Evolutionary conservation across 1,140 invertebrate genomes (phyloP), one percentile per base, ranked within the genome.

Genomic region (Augochlora pura): DNA sequence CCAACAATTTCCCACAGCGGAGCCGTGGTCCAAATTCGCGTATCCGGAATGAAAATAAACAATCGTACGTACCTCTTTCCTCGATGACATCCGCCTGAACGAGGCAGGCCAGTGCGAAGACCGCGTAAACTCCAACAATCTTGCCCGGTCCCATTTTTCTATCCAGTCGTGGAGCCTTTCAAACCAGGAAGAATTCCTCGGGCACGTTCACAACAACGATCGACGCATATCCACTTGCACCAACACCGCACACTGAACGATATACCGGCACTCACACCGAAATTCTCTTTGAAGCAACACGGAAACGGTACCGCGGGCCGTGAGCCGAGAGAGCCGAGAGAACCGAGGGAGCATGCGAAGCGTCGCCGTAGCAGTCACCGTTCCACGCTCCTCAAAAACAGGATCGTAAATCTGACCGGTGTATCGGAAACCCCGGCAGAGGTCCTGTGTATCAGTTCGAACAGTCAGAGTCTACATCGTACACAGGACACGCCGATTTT

Each of bases 51-150:
- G n/a, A n/a, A n/a, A 71, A 49, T 63, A 27, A 72, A 68, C 38
- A 59, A 60, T 3, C 16, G 10, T 5, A 73, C 88, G 65, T 25
- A 93, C 92, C 92, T 92, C 92, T 90, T 90, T 93, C 92, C 62
- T 93, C 92, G 70, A 89, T 92, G 79, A 91, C 90, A 46, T 91
- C 88, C 4, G 90, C 81, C 14, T 67, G 68, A 66, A 77, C 76
- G 75, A 81, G 78, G 69, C 81, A 82, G 63, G 81, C 82, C 66
- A 91, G n/a, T 62, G 90, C 57, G 39, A 90, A 74, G 42, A 90
- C 66, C 60, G 88, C 49, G 80, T 80, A 88, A 85, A 91, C 84
- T 79, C 79, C 81, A 42, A 90, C 59, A 38, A 86, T 78, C 77
- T 77, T 85, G 66, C 82, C 80, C 65, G 66, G 72, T 82, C 88